Base-by-base conservation (phyloP, 1,140 invertebrate species). In the Drosophila melanogaster region DNA sequence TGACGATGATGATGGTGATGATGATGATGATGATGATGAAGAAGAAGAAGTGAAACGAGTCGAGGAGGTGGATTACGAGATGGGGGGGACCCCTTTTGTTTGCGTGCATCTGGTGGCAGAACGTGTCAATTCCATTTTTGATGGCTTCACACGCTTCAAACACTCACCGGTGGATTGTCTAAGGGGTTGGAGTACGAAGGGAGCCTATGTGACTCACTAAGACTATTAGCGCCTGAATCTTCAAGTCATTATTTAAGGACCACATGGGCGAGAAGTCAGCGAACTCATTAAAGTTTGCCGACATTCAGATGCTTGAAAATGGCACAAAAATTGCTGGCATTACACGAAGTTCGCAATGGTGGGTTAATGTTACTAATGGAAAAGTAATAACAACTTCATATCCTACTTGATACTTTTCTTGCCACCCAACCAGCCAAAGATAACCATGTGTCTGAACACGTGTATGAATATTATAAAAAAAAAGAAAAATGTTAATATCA, bases 101-200 rank as follows among this genome's bases (percentile, higher is more conserved):
- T 70, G 64, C 66, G 49, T 70, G 64, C 66, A 70, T 70, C 66
- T 57, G 67, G 24, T 15, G 33, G 57, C 57, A 46, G 60, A 81
- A 73, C 79, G 79, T 79, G 69, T 79, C 79, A 65, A 81, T 81
- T 81, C 74, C 66, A 83, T 83, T 83, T 81, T 66, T 83, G 65
- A 57, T 55, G 56, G 30, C 75, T 74, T 74, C 71, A 73, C 71
- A 73, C 71, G 71, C 67, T 71, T 71, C 65, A 69, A 69, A 66
- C 54, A 38, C 22, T 70, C 47, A 49, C 49, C 30, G 30, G 37
- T 14, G n/a, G 3, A 19, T 33, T 5, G 17, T 3, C 0, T 2
- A 17, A 41, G 7, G 26, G 15, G 7, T 40, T 17, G 26, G 15
- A 5, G 22, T 11, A 6, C 15, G 22, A 11, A 17, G 56, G 12